Conservation (phyloP, 2,113 vertebrate species). For the Cyanoliseus patagonus region DNA sequence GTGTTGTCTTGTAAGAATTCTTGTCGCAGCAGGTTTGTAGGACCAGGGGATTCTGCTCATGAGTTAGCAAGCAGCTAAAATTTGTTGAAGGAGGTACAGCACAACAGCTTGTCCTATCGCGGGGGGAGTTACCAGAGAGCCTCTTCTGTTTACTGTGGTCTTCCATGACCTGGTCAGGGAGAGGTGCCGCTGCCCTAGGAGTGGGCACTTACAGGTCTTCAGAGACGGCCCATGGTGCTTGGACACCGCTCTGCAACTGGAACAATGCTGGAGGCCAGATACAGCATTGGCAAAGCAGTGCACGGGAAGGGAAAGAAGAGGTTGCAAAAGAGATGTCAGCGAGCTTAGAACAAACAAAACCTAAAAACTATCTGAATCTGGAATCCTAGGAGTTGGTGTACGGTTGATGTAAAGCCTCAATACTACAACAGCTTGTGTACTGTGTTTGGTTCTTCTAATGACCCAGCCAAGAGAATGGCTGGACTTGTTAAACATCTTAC, state of each 20-base stretch:
- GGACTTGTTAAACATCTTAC: not conserved
- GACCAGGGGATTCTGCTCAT: not conserved
- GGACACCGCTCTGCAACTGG: fast-evolving
- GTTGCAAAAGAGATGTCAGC: fast-evolving
- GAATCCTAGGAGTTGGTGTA: not conserved
- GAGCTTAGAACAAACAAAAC: not conserved
- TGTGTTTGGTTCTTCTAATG: not conserved
- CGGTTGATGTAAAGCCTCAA: not conserved
- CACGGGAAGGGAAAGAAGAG: too few species aligned
- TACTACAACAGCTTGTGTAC: fast-evolving
- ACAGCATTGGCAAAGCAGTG: fast-evolving
- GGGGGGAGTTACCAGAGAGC: not conserved
- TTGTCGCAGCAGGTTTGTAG: not conserved
- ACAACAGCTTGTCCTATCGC: not conserved
- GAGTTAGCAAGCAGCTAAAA: not conserved
- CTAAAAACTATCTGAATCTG: not conserved
- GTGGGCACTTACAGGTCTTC: fast-evolving
- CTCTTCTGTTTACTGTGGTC: not conserved
- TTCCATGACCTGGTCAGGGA: not conserved
- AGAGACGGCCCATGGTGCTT: fast-evolving
- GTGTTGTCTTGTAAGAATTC: not conserved
- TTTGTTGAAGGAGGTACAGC: not conserved
- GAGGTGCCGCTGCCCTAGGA: not conserved
- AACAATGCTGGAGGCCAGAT: fast-evolving
- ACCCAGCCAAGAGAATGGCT: not conserved